Conservation (phyloP, 2,797 vertebrate genomes). For the Enteromius argenteus region DNA sequence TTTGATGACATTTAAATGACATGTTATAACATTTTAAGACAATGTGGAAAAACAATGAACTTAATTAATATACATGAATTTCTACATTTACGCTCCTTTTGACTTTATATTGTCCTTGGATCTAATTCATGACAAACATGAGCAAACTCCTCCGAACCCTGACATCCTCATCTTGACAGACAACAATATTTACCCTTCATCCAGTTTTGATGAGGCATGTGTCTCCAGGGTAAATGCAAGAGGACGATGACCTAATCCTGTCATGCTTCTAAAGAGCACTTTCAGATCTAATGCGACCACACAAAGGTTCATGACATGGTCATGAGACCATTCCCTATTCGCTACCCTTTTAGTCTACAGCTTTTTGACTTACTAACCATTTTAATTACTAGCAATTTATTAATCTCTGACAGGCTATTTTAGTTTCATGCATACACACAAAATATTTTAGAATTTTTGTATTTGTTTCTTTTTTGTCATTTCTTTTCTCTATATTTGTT, state of each 20-base stretch:
- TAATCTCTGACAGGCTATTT: not conserved
- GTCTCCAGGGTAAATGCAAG: conserved; percentile 18
- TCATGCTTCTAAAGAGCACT: conserved; percentile 24
- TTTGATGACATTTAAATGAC: not conserved
- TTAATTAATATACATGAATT: not conserved
- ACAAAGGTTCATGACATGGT: conserved; percentile 32
- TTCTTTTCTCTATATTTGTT: not conserved
- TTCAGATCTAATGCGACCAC: conserved; percentile 31
- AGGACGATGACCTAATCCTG: conserved; percentile 43
- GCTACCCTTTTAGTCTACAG: conserved; percentile 9
- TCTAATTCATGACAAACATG: conserved; percentile 17
- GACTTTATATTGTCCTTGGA: not conserved
- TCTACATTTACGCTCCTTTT: not conserved
- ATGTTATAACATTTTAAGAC: not conserved
- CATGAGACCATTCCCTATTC: conserved; percentile 7
- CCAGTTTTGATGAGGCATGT: conserved; percentile 45
- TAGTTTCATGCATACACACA: not conserved
- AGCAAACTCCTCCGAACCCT: not conserved
- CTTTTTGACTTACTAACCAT: not conserved
- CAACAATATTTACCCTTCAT: conserved; percentile 30
- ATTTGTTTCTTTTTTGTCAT: not conserved
- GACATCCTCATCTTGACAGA: conserved; percentile 2
- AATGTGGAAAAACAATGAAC: not conserved
- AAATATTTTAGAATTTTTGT: not conserved
- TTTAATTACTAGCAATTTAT: not conserved